Percentiles rank a stretch among this genome's conserved stretches.
phyloP scores from a whole-genome alignment of 1,140 invertebrate genomes.

The Brachionus paranguensis region DNA sequence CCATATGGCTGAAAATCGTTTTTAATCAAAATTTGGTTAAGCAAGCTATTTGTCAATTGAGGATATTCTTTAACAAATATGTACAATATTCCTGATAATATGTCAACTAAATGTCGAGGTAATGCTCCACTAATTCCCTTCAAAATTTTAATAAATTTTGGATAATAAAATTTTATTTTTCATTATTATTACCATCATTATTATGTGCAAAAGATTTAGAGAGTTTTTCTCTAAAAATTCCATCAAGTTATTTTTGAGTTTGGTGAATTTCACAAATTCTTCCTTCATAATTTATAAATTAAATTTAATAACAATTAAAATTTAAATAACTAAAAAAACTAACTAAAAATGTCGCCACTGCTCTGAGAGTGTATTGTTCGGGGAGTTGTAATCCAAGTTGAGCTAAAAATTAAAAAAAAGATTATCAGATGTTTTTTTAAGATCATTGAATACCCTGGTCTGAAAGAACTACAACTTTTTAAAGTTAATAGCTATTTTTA shows the following conservation, averaged over 20 bases:
- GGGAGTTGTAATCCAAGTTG: constrained; percentile 29
- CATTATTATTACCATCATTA: constrained; percentile 27
- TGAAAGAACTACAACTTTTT: too few relatives aligned
- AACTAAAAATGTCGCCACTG: constrained; percentile 32
- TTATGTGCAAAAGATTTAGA: not conserved
- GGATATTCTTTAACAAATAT: constrained; percentile 39
- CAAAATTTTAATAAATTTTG: not conserved
- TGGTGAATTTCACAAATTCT: constrained; percentile 34
- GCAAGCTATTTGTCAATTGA: constrained; percentile 19
- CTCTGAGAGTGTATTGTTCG: constrained; percentile 32
- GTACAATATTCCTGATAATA: constrained; percentile 16
- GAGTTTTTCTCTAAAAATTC: constrained; percentile 33
- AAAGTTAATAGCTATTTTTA: too few relatives aligned
- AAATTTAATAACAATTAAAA: not conserved
- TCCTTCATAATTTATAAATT: not conserved
- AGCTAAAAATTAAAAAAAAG: not conserved
- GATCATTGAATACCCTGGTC: not conserved
- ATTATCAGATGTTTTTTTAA: too few relatives aligned
- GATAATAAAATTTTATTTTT: not conserved
- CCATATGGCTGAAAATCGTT: constrained; percentile 23
- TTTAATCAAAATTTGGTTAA: constrained; percentile 36
- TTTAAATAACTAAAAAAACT: not conserved
- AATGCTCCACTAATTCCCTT: constrained; percentile 34
- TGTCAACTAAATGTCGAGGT: constrained; percentile 37
- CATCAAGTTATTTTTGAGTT: constrained; percentile 26